Conservation (phyloP, 2,113 vertebrate species). For the Lates calcarifer region DNA sequence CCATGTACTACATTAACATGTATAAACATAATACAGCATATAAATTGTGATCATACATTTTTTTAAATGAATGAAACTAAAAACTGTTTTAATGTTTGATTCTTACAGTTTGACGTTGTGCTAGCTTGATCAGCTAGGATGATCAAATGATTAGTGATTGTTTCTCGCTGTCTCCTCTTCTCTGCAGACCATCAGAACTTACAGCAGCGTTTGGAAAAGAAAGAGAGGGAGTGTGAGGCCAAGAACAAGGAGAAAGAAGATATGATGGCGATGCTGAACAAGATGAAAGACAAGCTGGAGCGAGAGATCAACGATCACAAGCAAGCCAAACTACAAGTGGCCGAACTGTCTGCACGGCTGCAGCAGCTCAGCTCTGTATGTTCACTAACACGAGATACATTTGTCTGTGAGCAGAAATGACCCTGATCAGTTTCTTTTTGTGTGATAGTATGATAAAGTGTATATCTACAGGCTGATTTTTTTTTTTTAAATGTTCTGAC, state of each 20-base stretch:
- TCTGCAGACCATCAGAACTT: constrained; percentile 91
- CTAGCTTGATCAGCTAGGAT: no score
- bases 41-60: no score
- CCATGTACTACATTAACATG: neutral
- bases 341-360: constrained; percentile 88
- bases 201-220: constrained; percentile 95
- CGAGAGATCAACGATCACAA: constrained; percentile 91
- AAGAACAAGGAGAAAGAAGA: constrained; percentile 98
- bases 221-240: constrained; percentile 94
- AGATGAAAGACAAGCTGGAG: constrained; percentile 97
- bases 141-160: no score
- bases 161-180: neutral
- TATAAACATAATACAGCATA: neutral
- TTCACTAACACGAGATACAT: neutral
- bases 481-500: neutral
- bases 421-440: neutral
- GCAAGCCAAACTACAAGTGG: constrained; percentile 90
- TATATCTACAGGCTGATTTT: no score
- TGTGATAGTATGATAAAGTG: neutral
- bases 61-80: no score
- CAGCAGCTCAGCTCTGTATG: constrained; percentile 91
- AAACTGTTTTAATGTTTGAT: no score
- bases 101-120: no score
- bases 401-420: neutral
- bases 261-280: constrained; percentile 95